Conservation (phyloP, 2,888 invertebrate species). For the Heliconius ethilla region DNA sequence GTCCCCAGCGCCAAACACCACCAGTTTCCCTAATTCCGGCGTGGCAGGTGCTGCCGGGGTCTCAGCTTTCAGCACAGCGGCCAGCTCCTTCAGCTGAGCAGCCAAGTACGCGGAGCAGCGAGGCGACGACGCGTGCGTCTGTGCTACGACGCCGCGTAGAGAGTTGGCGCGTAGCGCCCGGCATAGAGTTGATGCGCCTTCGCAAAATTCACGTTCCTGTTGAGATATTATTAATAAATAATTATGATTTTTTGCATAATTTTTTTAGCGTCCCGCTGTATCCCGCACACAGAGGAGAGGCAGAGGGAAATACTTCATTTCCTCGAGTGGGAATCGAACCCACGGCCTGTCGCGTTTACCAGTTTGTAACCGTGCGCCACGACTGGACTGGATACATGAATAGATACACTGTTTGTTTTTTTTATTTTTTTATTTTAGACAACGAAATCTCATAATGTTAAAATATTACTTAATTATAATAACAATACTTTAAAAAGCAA, state of each 20-base stretch:
- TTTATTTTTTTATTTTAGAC: too few species aligned
- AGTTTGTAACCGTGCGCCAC: too few species aligned
- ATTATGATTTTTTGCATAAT: not conserved
- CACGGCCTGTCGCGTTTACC: too few species aligned
- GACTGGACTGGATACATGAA: too few species aligned
- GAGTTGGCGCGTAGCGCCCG: slow-evolving; percentile 85
- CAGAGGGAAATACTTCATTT: too few species aligned
- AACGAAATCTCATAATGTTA: too few species aligned
- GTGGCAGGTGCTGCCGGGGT: slow-evolving; percentile 66
- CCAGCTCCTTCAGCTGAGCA: slow-evolving; percentile 75
- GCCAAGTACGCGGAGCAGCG: slow-evolving; percentile 90
- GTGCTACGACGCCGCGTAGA: slow-evolving; percentile 87
- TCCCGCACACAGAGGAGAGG: too few species aligned
- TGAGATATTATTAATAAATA: not conserved
- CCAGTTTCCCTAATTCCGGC: slow-evolving; percentile 70
- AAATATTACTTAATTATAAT: too few species aligned
- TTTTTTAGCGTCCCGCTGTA: too few species aligned
- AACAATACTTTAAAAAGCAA: too few species aligned
- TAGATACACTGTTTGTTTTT: too few species aligned
- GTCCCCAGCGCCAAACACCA: slow-evolving; percentile 78
- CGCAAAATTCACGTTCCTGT: slow-evolving; percentile 90
- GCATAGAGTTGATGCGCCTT: slow-evolving; percentile 89
- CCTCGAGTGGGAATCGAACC: too few species aligned
- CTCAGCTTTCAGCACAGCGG: slow-evolving; percentile 65
- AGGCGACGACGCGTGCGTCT: slow-evolving; percentile 90